Conservation (phyloP, 2,797 vertebrate species). For the Gila robusta region DNA sequence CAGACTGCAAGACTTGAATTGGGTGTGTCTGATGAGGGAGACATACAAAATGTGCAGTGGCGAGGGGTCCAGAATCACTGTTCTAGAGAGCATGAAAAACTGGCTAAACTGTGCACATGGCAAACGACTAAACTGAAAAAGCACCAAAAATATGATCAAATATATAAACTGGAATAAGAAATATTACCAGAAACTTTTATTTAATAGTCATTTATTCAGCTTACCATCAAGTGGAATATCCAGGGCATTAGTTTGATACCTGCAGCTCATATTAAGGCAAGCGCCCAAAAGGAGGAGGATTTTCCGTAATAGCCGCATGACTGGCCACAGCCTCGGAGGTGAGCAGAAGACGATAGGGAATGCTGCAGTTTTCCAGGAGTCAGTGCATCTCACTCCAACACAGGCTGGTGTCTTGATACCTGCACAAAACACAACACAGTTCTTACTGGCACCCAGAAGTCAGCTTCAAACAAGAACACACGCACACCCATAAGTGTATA, state of each 20-base stretch:
- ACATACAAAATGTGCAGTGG: too few species aligned
- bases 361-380: slow-evolving; percentile 62
- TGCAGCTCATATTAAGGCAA: slow-evolving; percentile 70
- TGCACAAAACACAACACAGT: slow-evolving; percentile 62
- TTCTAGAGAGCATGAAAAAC: background rate
- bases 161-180: background rate
- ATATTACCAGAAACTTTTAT: background rate
- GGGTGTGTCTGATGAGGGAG: too few species aligned
- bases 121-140: slow-evolving; percentile 2
- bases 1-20: too few species aligned
- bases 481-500: background rate
- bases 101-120: slow-evolving; percentile 6
- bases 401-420: slow-evolving; percentile 66
- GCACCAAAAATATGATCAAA: background rate
- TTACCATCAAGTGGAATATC: slow-evolving; percentile 83
- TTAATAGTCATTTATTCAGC: slow-evolving; percentile 49
- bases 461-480: slow-evolving; percentile 56
- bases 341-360: slow-evolving; percentile 60
- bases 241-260: slow-evolving; percentile 65
- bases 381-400: slow-evolving; percentile 78
- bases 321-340: slow-evolving; percentile 63
- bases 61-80: too few species aligned
- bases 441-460: slow-evolving; percentile 40
- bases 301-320: slow-evolving; percentile 74
- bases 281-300: slow-evolving; percentile 61